Conservation (phyloP, 2,113 vertebrate genomes). For the Gymnarchus niloticus region DNA sequence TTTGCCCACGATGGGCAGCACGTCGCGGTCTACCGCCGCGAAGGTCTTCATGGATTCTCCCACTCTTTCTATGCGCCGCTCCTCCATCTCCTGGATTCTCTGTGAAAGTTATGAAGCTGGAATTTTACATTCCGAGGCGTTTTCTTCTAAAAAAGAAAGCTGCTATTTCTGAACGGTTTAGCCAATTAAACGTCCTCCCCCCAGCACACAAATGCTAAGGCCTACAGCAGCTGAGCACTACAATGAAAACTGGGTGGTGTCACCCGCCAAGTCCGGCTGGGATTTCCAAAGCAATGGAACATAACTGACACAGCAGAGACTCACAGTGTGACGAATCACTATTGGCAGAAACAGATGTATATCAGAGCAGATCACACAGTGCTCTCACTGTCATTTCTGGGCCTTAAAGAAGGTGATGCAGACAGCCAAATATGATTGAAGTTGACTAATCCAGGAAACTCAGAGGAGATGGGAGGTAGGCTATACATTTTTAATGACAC, state of each 20-base stretch:
- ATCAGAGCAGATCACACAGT: background rate
- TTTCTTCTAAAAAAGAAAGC: background rate
- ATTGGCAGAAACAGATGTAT: background rate
- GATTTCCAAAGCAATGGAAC: background rate
- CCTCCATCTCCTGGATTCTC: conserved; percentile 98
- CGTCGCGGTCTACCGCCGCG: conserved; percentile 83
- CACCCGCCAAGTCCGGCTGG: background rate
- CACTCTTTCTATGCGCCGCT: conserved; percentile 75
- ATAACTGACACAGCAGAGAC: background rate
- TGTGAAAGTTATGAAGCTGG: conserved; percentile 40
- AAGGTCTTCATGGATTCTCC: conserved; percentile 87
- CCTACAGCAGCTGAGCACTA: background rate
- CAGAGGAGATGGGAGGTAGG: background rate
- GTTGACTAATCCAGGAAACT: background rate
- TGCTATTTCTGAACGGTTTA: background rate
- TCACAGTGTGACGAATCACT: background rate
- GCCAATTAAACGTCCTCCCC: background rate
- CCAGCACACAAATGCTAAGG: background rate
- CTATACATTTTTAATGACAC: background rate
- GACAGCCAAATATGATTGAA: background rate
- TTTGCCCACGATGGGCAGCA: conserved; percentile 90
- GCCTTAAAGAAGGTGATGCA: background rate
- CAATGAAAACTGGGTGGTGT: background rate
- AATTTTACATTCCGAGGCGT: background rate
- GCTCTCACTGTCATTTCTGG: background rate